Conservation (phyloP, 2,113 vertebrate genomes). For the Herpailurus yagouaroundi region DNA sequence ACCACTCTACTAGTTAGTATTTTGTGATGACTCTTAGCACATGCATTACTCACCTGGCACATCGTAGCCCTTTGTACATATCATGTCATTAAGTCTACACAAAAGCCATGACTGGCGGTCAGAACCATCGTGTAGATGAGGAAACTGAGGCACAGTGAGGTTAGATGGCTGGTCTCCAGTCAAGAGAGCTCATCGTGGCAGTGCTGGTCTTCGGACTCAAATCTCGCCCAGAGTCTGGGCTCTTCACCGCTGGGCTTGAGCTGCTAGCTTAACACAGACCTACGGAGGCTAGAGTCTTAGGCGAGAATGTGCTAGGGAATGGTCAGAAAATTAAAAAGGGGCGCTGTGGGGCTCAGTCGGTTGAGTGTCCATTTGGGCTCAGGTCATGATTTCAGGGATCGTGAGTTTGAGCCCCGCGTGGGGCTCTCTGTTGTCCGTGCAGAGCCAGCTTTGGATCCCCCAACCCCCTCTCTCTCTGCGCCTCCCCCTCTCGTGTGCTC, state of each 20-base stretch:
- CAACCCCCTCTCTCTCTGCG: no score
- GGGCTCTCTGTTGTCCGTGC: no score
- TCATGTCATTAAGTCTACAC: neutral
- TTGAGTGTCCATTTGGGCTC: no score
- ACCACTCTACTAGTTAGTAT: rapidly evolving
- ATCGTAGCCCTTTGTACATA: neutral
- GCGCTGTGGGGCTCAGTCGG: no score
- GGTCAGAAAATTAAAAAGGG: neutral
- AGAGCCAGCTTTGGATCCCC: no score
- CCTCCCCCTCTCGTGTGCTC: no score
- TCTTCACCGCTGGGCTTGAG: neutral
- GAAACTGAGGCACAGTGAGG: neutral
- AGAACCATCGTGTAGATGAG: neutral
- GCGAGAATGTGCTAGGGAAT: neutral
- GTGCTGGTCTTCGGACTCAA: neutral
- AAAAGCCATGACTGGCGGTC: neutral
- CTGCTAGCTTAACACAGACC: neutral
- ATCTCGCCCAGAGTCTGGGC: neutral
- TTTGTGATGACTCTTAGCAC: neutral
- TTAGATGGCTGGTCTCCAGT: neutral
- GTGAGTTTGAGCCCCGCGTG: no score
- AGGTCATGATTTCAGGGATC: no score
- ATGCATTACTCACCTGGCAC: no score
- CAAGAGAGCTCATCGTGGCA: rapidly evolving
- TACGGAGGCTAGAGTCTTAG: neutral